A percentile compares a stretch with the other conserved stretches of the same genome.
These are phyloP conservation scores for Pampusana beccarii DNA, from an alignment of 2,113 vertebrate species.

Conservation along the genomic window DNA sequence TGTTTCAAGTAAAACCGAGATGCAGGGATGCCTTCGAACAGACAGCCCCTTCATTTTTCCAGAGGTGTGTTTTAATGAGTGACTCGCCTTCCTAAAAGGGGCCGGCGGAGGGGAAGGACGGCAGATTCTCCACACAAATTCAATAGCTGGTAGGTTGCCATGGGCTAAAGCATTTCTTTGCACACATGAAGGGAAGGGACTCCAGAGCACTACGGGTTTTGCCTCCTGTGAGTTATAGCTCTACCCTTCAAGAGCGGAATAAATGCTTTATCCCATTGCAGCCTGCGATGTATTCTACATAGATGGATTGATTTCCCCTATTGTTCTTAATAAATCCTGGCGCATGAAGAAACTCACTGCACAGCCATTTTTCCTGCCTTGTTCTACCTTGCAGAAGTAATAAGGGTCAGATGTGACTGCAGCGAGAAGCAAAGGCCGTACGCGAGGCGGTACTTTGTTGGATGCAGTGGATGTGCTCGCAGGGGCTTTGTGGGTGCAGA, in stretches of 20 bases:
- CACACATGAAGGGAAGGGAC: constrained; percentile 64
- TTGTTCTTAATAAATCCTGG: constrained; percentile 70
- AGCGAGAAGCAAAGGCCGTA: constrained; percentile 48
- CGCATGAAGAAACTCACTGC: constrained; percentile 56
- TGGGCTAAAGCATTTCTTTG: constrained; percentile 64
- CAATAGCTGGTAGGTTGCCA: constrained; percentile 69
- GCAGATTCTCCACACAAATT: constrained; percentile 67
- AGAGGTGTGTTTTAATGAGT: constrained; percentile 69
- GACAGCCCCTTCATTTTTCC: constrained; percentile 66
- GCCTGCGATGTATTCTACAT: constrained; percentile 66
- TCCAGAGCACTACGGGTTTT: constrained; percentile 64
- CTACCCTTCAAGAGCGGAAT: constrained; percentile 69
- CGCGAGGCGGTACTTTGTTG: neutral
- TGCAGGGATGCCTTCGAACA: constrained; percentile 47
- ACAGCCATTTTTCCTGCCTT: constrained; percentile 69
- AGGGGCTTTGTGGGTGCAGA: neutral
- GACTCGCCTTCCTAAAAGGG: constrained; percentile 64
- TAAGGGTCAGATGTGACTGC: constrained; percentile 65
- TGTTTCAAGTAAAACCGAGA: constrained; percentile 49
- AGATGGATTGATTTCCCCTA: constrained; percentile 70
- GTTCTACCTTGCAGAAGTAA: constrained; percentile 68
- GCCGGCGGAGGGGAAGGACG: constrained; percentile 57
- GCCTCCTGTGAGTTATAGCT: constrained; percentile 71
- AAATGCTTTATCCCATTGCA: constrained; percentile 68
- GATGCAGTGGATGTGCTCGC: neutral